These are phyloP conservation scores for Craseonycteris thonglongyai DNA, from an alignment of 2,113 vertebrate genomes.

Conservation along the genomic window DNA sequence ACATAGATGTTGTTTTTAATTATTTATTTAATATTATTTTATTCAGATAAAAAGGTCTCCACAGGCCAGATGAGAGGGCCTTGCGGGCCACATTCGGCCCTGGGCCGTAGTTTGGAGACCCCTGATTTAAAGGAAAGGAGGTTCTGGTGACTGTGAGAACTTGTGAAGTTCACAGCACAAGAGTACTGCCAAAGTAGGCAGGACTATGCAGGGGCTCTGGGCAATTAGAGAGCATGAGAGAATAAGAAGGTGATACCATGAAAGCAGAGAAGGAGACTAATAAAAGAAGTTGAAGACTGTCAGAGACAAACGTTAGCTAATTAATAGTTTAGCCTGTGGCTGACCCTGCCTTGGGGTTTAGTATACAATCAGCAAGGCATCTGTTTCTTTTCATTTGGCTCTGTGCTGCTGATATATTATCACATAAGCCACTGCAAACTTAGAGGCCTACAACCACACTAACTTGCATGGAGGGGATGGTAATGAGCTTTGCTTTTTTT, in stretches of 20 bases:
- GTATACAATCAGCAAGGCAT: neutral
- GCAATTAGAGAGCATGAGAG: neutral
- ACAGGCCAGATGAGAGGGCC: no score
- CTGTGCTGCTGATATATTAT: neutral
- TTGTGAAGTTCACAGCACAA: neutral
- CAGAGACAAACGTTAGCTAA: neutral
- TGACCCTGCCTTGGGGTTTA: neutral
- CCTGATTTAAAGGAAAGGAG: neutral
- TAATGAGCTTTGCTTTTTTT: neutral
- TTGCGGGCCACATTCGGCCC: no score
- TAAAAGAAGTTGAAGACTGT: neutral
- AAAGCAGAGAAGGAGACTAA: neutral
- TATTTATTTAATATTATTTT: no score
- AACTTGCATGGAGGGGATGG: neutral
- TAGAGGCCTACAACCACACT: neutral
- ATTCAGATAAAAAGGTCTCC: no score
- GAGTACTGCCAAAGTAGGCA: neutral
- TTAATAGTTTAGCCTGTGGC: neutral
- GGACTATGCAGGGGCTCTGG: neutral
- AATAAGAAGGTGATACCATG: neutral
- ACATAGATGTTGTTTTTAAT: no score
- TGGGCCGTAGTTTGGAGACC: no score
- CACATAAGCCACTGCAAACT: neutral
- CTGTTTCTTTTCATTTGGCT: conserved; percentile 1
- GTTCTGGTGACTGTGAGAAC: neutral